Base-by-base conservation (phyloP, 2,113 vertebrate genomes). In the Neoarius graeffei region DNA sequence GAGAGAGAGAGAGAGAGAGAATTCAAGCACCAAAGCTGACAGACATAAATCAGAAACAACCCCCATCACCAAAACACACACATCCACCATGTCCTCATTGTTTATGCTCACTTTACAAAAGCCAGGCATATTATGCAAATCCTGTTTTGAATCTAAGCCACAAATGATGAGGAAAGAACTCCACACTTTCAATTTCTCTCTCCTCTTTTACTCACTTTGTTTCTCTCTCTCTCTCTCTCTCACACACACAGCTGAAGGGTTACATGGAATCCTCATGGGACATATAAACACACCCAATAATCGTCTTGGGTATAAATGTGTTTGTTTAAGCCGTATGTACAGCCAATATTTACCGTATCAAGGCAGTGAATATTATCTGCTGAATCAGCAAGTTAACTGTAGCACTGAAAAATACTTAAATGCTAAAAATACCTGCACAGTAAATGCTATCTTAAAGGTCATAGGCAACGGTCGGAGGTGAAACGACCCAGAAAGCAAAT, bases 121-220 rank as follows among this genome's bases (percentile, higher is more conserved):
- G 90, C 90, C 91, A 92, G 93, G 89, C 91, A 94, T 94, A 95
- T 95, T 95, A 95, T 95, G 94, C 93, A 95, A 95, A 95, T 95
- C 93, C 94, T 86, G 94, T 94, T 95, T 93, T 94, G 92, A 94
- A 94, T 93, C 93, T 92, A 92, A 93, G 91, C 93, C 93, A 94
- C 93, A 94, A 95, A 92, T 90, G 92, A 94, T 93, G 91, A 88
- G 90, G 89, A 88, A 89, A 86, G 88, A 91, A 84, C 83, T 60
- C 76, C 23, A 87, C 88, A n/a, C 85, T 15, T 85, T 35, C 87
- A 13, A 64, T 73, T 89, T 80, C 86, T 60, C 23, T n/a, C 66
- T 60, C 27, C 13, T 35, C 50, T 56, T 83, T 64, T 76, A 60
- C 89, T 90, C 82, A 35, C 62, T 30, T 86, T 74, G 91, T 66